These are phyloP conservation scores for Lycophotia porphyrea DNA, from an alignment of 2,888 invertebrate genomes.

Conservation along the genomic window DNA sequence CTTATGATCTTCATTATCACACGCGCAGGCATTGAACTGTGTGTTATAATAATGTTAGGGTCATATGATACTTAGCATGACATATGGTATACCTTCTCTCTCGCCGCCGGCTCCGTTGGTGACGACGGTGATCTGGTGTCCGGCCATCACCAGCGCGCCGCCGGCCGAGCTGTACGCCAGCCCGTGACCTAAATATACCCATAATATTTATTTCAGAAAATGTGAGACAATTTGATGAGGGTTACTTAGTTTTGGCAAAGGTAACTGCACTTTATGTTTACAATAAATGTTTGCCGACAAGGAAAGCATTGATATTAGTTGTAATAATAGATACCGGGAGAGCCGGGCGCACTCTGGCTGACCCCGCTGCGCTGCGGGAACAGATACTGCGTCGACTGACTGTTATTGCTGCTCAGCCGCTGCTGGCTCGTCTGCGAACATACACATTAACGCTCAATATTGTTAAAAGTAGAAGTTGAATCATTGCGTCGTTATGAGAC, in stretches of 20 bases:
- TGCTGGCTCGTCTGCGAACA: constrained; percentile 78
- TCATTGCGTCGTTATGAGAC: neutral
- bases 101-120: constrained; percentile 90
- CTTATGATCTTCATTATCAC: neutral
- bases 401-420: constrained; percentile 81
- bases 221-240: no score
- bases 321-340: constrained; percentile 87
- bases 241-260: neutral
- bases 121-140: constrained; percentile 90
- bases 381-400: constrained; percentile 88
- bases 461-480: neutral
- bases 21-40: neutral
- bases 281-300: neutral
- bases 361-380: constrained; percentile 92
- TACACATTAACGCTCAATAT: neutral
- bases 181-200: constrained; percentile 78
- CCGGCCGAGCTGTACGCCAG: constrained; percentile 86
- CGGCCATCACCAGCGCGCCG: constrained; percentile 89
- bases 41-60: no score
- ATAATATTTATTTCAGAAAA: neutral
- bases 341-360: constrained; percentile 92
- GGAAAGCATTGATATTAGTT: neutral
- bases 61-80: neutral
- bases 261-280: neutral
- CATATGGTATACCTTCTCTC: constrained; percentile 81